Base-by-base conservation (phyloP, 2,113 vertebrate species). In the Mungos mungo region DNA sequence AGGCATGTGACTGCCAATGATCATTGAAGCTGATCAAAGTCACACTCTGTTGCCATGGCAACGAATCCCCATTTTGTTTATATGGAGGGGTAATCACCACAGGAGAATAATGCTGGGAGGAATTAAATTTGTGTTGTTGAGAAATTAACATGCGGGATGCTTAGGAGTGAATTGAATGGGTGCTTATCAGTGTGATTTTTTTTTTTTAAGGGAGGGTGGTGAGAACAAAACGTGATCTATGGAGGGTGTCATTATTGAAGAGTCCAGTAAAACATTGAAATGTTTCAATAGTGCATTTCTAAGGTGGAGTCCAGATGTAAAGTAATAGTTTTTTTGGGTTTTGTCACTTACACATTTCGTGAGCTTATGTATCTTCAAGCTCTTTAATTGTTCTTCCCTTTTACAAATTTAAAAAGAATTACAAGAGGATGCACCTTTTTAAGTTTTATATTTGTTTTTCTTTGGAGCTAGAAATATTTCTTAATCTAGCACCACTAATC, bases 1-100 rank as follows among this genome's bases (percentile, higher is more conserved):
- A 98, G 0, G 66, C 98, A 95, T 98, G 93, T 98, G 98, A 98
- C 98, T 98, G 98, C 98, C 98, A 98, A 98, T 99, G 98, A 99
- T 98, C 98, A 98, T 98, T 98, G 98, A 97, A 98, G 98, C 98
- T 98, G 98, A 99, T 99, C 98, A 98, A 98, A 99, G 98, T 98
- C 98, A 98, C 98, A 98, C 72, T 94, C 98, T 97, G 98, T 98
- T 98, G 97, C 98, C 97, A 98, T 98, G 98, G 97, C 97, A 99
- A 99, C 98, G 97, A 97, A 98, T 99, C 98, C 98, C 98, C 98
- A 97, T 98, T 98, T 98, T 99, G 98, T 99, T 99, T 98, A 98
- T 96, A 97, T 96, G 98, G 98, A 98, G 98, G 98, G 98, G 98
- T 98, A 97, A 69, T 72, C 69, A 90, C 98, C 98, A 98, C 98